phyloP scores from a whole-genome alignment of 2,113 vertebrate species.

The Nannobrachium achirus region DNA sequence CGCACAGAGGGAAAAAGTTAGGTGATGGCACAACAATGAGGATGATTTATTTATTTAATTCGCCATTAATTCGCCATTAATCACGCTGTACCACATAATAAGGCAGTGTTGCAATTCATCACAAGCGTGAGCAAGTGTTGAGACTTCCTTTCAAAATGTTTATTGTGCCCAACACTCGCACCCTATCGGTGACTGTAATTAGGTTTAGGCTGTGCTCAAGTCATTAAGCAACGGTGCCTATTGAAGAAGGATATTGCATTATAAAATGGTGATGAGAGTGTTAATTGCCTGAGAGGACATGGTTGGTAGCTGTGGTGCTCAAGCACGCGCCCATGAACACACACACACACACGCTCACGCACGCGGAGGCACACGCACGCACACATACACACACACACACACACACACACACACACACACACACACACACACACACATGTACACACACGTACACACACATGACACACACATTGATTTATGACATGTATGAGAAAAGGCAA shows the following conservation, averaged over 20 bases:
- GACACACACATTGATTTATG: conserved; percentile 57
- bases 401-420: too few relatives aligned
- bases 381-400: too few relatives aligned
- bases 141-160: conserved; percentile 48
- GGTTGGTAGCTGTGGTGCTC: conserved; percentile 39
- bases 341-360: too few relatives aligned
- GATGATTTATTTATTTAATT: conserved; percentile 61
- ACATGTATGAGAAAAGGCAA: conserved; percentile 21
- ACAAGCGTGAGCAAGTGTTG: conserved; percentile 19
- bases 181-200: conserved; percentile 49
- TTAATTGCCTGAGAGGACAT: conserved; percentile 59
- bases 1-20: conserved; percentile 1
- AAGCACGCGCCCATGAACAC: too few relatives aligned
- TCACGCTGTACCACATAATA: conserved; percentile 45
- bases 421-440: too few relatives aligned
- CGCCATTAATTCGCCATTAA: conserved; percentile 67
- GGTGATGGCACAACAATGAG: conserved; percentile 37
- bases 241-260: conserved; percentile 16
- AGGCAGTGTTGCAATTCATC: conserved; percentile 54
- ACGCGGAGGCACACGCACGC: too few relatives aligned
- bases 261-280: conserved; percentile 35
- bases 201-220: conserved; percentile 22
- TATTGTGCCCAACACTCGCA: conserved; percentile 39
- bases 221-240: conserved; percentile 8
- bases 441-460: neutral